Base-by-base conservation (phyloP, 2,888 invertebrate genomes). In the Tetheella fluctuosa region DNA sequence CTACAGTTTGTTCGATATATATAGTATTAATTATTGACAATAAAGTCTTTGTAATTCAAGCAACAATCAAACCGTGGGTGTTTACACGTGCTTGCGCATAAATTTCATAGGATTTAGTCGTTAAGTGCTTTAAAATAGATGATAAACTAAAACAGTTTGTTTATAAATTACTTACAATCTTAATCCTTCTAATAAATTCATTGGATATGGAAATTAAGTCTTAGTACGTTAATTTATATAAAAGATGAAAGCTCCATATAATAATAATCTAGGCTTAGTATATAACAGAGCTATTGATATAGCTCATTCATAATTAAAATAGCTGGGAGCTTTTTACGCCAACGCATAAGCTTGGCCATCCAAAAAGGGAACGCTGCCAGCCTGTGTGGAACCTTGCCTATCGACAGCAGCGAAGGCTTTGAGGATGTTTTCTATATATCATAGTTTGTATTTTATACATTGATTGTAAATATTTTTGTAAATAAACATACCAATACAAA, bases 11-110 rank as follows among this genome's bases (percentile, higher is more conserved):
- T 15, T 39, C 1, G 3, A 42, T 17, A 42, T 6, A 1, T 17
- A 7, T 17, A 17, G n/a, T n/a, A 48, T 48, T 10, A 48, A 20
- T 10, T 10, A 48, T 7, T 10, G 10, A 7, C 17, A 20, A 48
- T 20, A 20, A 20, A 0, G 10, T 20, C 72, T 65, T 69, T 64
- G 74, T 72, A 68, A 71, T 63, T 72, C 67, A 66, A 71, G 74
- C 70, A 75, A 68, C 72, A 69, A 67, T 73, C 60, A 67, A 77
- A 6, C 12, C 17, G n/a, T 17, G 17, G 42, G 48, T 39, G 39
- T 39, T 7, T 5, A 17, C 8, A 20, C 48, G 48, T 48, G 48
- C 8, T 48, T 48, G 10, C 20, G 48, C 48, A 48, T 48, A 48
- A 48, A 48, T 48, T 48, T 48, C 7, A 7, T n/a, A 20, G 48